Base-by-base conservation (phyloP, 2,888 invertebrate genomes). In the Lasius fuliginosus region DNA sequence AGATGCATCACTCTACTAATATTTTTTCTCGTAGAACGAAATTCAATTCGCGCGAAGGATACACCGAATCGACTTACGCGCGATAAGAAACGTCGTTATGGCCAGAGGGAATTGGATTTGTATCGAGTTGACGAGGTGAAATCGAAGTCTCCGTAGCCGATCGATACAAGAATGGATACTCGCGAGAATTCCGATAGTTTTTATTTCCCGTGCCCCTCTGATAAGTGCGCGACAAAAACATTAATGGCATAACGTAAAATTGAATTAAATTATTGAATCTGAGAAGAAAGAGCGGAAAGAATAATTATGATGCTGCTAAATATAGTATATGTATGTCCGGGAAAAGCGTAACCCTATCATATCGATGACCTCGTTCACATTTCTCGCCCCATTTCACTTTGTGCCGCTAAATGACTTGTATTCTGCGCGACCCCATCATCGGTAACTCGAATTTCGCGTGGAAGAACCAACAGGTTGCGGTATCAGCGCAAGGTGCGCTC, bases 31-130 rank as follows among this genome's bases (percentile, higher is more conserved):
- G 23, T 56, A 33, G 42, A 8, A 65, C 82, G 77, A 87, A 89
- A 90, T 88, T 92, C 76, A 89, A 92, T 92, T 90, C 87, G 75
- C 85, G 73, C 73, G 67, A 83, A 75, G 81, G 68, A 83, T 85
- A 30, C 82, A 62, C 56, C 58, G n/a, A 67, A 67, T 76, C 82
- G 67, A 65, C 71, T 82, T 64, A 62, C 74, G 73, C 15, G 49
- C 69, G 36, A 79, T 65, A 71, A 79, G 79, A 84, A 85, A 86
- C 56, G 46, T 71, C 73, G 40, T 84, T 86, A 87, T 58, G 49
- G 74, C 40, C 64, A 71, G 27, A n/a, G 76, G 67, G 65, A 85
- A 89, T 88, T 83, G 84, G 86, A 88, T 88, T 74, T 49, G 62
- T 68, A 75, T 82, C 62, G 79, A 79, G 65, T 82, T 69, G 75